phyloP scores from a whole-genome alignment of 2,888 invertebrate species.

The Beris morrisii region DNA sequence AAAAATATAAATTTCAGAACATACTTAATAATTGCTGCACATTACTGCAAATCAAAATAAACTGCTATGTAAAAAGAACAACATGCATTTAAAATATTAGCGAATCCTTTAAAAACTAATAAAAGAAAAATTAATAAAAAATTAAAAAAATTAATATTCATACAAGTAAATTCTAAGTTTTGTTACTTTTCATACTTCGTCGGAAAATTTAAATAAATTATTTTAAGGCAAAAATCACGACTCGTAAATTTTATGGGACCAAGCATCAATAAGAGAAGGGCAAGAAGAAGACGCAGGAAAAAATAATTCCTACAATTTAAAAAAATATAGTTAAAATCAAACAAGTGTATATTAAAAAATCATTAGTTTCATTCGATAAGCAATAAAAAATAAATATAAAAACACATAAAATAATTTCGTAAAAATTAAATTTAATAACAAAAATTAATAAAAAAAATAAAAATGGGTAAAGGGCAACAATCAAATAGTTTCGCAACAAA shows the following conservation, averaged over 20 bases:
- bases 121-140: no score
- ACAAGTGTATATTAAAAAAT: conserved; percentile 14
- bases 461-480: conserved; percentile 50
- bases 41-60: no score
- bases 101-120: no score
- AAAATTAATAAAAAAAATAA: conserved; percentile 1
- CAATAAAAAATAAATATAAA: conserved; percentile 22
- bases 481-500: conserved; percentile 42
- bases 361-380: conserved; percentile 30
- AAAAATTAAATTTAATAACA: not conserved
- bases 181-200: no score
- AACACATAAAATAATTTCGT: conserved; percentile 5
- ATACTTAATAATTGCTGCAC: no score
- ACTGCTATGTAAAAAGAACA: no score
- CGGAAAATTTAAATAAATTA: no score
- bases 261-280: conserved; percentile 15
- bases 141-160: no score
- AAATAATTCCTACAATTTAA: conserved; percentile 6
- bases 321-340: conserved; percentile 1
- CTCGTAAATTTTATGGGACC: conserved; percentile 30
- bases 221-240: no score
- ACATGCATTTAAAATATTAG: no score
- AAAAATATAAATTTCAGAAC: no score
- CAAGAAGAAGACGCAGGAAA: conserved; percentile 21
- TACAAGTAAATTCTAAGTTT: no score